These are phyloP conservation scores for Megastigmus dorsalis DNA, from an alignment of 2,888 invertebrate genomes.

Conservation along the genomic window DNA sequence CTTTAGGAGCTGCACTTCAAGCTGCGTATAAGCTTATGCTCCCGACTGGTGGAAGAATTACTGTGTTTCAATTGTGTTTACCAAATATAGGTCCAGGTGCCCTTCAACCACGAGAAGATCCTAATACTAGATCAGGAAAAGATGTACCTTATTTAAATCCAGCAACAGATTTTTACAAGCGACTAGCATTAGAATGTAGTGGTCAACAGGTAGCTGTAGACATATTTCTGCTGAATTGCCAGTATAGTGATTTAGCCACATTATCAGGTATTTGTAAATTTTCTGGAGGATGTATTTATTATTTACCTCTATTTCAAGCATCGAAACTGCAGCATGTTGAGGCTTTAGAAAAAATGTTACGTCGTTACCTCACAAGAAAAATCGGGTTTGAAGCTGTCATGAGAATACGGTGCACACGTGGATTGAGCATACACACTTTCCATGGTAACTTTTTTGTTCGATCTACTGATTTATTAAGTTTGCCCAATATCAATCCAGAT, in stretches of 20 bases:
- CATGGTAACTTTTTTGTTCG: constrained; percentile 99
- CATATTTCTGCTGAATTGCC: constrained; percentile 93
- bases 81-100: constrained; percentile 93
- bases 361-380: constrained; percentile 94
- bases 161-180: constrained; percentile 98
- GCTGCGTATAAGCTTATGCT: constrained; percentile 94
- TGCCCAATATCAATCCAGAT: constrained; percentile 98
- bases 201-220: constrained; percentile 97
- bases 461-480: constrained; percentile 94
- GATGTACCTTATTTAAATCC: constrained; percentile 93
- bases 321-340: constrained; percentile 83
- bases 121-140: constrained; percentile 86
- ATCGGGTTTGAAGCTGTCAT: constrained; percentile 99
- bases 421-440: constrained; percentile 96
- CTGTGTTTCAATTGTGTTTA: constrained; percentile 94
- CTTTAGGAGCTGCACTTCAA: constrained; percentile 94
- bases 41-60: constrained; percentile 94
- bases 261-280: constrained; percentile 93
- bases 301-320: constrained; percentile 90
- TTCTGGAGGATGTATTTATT: constrained; percentile 94
- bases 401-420: constrained; percentile 95
- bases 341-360: constrained; percentile 84
- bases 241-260: constrained; percentile 95
- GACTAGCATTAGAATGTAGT: constrained; percentile 95
- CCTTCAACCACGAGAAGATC: constrained; percentile 86